These are phyloP conservation scores for Malthinus seriepunctatus DNA, from an alignment of 2,888 invertebrate genomes.

Conservation along the genomic window DNA sequence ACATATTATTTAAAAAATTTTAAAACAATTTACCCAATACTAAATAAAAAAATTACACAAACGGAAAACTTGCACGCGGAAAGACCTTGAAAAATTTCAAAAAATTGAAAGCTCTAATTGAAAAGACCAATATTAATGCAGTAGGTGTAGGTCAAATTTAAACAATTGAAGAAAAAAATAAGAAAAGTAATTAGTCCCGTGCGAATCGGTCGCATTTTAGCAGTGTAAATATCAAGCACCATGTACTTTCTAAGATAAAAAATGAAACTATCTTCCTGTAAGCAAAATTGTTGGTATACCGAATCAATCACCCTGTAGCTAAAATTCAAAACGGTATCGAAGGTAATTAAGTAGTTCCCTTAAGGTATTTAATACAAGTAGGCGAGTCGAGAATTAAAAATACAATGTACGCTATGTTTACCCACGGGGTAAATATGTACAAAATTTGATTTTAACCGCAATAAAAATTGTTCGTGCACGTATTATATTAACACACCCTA, in stretches of 20 bases:
- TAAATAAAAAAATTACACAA: slow-evolving; percentile 1
- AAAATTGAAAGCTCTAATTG: slow-evolving; percentile 13
- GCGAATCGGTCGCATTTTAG: no score
- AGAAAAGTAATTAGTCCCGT: no score
- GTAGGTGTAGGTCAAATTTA: slow-evolving; percentile 12
- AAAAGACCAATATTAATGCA: slow-evolving; percentile 10
- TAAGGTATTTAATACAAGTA: not conserved
- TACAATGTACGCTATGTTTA: not conserved
- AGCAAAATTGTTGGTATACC: not conserved
- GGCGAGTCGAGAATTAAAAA: not conserved
- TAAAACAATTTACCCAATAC: not conserved
- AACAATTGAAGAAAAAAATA: not conserved
- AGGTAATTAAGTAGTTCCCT: not conserved
- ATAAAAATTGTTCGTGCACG: no score
- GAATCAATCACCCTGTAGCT: slow-evolving; percentile 5
- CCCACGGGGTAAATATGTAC: no score
- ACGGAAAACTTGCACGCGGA: slow-evolving; percentile 6
- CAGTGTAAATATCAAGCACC: no score
- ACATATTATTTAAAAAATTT: not conserved
- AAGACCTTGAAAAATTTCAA: slow-evolving; percentile 9
- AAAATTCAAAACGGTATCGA: not conserved
- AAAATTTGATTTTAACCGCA: no score
- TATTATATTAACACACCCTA: no score
- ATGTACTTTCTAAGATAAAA: no score
- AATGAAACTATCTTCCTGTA: not conserved